These are phyloP conservation scores for Myotis findleyi DNA, from an alignment of 2,797 vertebrate species.

Conservation along the genomic window DNA sequence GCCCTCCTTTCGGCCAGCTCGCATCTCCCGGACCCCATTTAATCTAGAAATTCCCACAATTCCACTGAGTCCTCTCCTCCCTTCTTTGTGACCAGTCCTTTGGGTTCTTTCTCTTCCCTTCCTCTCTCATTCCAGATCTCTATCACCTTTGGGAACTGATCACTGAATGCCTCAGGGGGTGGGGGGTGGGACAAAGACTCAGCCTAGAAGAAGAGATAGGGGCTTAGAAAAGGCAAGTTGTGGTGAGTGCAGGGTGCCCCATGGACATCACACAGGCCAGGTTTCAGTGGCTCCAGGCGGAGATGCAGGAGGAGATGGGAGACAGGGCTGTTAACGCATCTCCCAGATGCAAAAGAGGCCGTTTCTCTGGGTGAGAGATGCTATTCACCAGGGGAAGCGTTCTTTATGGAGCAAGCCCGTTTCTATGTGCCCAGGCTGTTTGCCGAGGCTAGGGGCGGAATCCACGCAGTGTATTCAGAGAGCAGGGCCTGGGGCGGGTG, in stretches of 20 bases:
- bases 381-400: constrained; percentile 69
- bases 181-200: background rate
- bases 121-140: background rate
- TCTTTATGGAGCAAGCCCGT: constrained; percentile 55
- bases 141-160: background rate
- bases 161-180: background rate
- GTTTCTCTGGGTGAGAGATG: constrained; percentile 27
- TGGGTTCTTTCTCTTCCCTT: background rate
- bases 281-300: background rate
- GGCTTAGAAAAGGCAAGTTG: background rate
- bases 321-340: background rate
- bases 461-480: background rate
- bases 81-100: background rate
- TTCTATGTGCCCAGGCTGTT: constrained; percentile 40
- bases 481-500: background rate
- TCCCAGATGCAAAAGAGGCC: constrained; percentile 61
- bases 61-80: background rate
- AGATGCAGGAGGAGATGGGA: background rate
- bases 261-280: background rate
- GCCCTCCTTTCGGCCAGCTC: background rate
- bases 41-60: background rate
- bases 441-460: background rate
- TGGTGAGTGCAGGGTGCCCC: too few relatives aligned
- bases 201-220: background rate
- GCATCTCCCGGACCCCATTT: background rate